Conservation (phyloP, 2,888 invertebrate species). For the Drosophila monieri region DNA sequence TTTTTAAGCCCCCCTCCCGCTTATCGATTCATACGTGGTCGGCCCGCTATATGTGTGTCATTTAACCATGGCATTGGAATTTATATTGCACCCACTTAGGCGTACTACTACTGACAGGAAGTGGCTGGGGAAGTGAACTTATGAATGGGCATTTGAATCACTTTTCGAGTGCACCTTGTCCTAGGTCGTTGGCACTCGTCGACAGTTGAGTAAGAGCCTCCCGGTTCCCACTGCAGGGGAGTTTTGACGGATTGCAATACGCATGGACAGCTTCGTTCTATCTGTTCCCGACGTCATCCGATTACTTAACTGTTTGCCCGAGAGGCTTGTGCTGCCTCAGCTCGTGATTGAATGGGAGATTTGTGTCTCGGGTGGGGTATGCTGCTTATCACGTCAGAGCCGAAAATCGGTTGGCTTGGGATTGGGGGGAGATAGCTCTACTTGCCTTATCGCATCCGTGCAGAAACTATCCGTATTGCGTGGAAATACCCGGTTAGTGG, state of each 20-base stretch:
- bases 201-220: constrained; percentile 14
- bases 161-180: constrained; percentile 28
- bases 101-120: constrained; percentile 31
- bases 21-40: constrained; percentile 34
- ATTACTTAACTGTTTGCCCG: constrained; percentile 26
- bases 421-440: constrained; percentile 21
- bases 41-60: constrained; percentile 36
- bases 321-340: constrained; percentile 16
- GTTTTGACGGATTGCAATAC: background rate
- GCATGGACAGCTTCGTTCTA: background rate
- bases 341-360: constrained; percentile 7
- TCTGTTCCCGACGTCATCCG: constrained; percentile 47
- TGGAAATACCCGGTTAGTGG: constrained; percentile 25
- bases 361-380: background rate
- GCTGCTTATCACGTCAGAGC: constrained; percentile 11
- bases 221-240: background rate
- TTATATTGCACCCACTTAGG: constrained; percentile 35
- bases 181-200: constrained; percentile 28
- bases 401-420: constrained; percentile 21
- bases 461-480: constrained; percentile 14
- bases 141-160: constrained; percentile 43
- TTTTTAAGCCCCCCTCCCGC: constrained; percentile 51
- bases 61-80: constrained; percentile 26
- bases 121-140: constrained; percentile 39
- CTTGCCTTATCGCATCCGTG: constrained; percentile 29